Evolutionary conservation across 2,113 vertebrate species (phyloP).

Genomic region (Marcusenius ussheri): DNA sequence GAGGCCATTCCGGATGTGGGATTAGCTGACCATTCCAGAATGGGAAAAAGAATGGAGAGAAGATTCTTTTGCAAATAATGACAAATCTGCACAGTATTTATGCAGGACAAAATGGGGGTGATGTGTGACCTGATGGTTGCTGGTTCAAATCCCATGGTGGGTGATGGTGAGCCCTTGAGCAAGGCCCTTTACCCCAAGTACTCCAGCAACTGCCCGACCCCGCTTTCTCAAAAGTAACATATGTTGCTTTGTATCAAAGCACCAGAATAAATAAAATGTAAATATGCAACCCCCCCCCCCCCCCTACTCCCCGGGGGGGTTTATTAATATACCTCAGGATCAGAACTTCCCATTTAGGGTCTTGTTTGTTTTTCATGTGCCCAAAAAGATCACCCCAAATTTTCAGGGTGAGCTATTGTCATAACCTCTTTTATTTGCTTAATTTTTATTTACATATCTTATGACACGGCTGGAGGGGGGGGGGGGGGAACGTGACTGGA

Average conservation of each 20-base stretch:
- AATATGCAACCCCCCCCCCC: background rate
- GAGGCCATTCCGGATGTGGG: background rate
- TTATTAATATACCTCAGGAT: background rate
- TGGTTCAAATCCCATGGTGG: background rate
- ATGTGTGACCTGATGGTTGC: background rate
- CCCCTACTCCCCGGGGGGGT: too few species aligned
- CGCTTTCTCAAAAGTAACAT: background rate
- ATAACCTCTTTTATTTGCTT: background rate
- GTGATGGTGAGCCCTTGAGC: background rate
- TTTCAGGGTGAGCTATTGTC: background rate
- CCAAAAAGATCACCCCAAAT: background rate
- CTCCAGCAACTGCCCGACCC: background rate
- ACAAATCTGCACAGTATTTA: background rate
- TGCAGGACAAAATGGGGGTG: background rate
- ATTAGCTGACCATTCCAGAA: background rate
- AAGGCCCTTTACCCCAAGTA: background rate
- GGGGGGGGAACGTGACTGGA: background rate
- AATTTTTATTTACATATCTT: background rate
- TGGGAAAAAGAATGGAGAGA: background rate
- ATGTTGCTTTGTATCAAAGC: background rate
- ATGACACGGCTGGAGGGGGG: background rate
- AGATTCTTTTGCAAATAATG: background rate
- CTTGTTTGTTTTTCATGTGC: background rate
- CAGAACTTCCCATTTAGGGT: background rate
- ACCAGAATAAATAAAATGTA: background rate